These are phyloP conservation scores for Lepus europaeus DNA, from an alignment of 2,113 vertebrate species.

Conservation along the genomic window DNA sequence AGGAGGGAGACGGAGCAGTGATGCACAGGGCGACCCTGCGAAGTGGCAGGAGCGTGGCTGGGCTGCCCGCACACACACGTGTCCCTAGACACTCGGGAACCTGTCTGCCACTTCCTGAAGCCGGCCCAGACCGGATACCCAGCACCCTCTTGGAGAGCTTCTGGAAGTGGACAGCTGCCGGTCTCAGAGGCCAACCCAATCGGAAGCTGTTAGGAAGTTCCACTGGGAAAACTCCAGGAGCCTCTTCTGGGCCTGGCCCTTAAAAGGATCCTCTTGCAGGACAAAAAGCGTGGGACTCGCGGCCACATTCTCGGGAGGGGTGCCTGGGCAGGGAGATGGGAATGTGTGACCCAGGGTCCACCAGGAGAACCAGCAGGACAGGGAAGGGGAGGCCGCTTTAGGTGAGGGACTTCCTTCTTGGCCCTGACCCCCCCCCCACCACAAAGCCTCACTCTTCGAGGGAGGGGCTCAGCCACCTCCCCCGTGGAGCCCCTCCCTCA, in stretches of 20 bases:
- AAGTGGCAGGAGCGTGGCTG: background rate
- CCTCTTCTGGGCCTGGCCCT: background rate
- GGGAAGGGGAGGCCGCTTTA: no score
- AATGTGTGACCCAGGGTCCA: no score
- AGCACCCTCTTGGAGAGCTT: background rate
- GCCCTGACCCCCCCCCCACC: background rate
- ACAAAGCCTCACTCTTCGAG: background rate
- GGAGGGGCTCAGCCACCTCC: background rate
- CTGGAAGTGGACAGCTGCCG: background rate
- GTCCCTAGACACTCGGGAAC: no score
- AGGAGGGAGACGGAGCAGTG: background rate
- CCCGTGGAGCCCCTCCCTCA: background rate
- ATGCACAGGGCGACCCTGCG: background rate
- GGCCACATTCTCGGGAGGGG: background rate
- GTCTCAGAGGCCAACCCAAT: background rate
- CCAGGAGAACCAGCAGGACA: background rate
- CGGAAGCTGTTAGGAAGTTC: background rate
- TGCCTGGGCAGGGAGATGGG: no score
- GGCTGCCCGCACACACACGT: background rate
- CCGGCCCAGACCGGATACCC: background rate
- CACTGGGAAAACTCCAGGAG: background rate
- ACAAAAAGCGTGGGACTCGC: constrained; percentile 42
- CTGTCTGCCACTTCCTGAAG: background rate
- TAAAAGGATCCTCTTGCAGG: constrained; percentile 7
- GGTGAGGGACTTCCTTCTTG: background rate